Percentiles rank a stretch among this genome's conserved stretches.
These are phyloP conservation scores for Leptinotarsa juncta DNA, from an alignment of 2,888 invertebrate genomes.

Conservation along the genomic window DNA sequence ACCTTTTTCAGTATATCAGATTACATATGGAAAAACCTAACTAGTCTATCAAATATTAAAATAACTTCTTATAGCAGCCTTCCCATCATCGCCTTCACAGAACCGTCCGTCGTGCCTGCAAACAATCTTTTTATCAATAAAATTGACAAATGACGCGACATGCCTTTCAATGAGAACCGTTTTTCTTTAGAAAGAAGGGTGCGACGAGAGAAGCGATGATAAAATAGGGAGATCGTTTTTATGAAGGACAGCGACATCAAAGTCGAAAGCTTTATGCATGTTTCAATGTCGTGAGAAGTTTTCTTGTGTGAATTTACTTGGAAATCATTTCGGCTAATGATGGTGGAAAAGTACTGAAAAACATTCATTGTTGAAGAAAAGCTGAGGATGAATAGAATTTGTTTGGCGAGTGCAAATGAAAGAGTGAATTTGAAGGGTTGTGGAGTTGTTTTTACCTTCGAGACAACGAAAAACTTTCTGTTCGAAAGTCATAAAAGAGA, in stretches of 20 bases:
- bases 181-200: conserved; percentile 11
- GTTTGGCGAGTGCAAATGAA: neutral
- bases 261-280: neutral
- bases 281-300: neutral
- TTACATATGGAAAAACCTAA: neutral
- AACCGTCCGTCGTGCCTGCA: conserved; percentile 9
- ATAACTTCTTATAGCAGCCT: neutral
- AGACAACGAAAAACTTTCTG: neutral
- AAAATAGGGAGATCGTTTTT: conserved; percentile 3
- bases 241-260: conserved; percentile 7
- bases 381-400: neutral
- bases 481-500: no score
- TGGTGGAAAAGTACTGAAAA: neutral
- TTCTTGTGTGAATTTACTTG: neutral
- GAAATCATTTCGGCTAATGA: neutral
- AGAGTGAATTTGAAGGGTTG: no score
- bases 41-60: neutral
- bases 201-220: neutral
- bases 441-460: no score
- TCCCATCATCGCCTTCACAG: neutral
- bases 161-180: conserved; percentile 17
- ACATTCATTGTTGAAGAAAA: neutral
- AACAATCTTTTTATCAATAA: conserved; percentile 24
- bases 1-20: neutral
- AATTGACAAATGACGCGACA: conserved; percentile 27